These are phyloP conservation scores for Tethya wilhelma DNA, from an alignment of 37 sponge, comb jelly and placozoan genomes.

Conservation along the genomic window DNA sequence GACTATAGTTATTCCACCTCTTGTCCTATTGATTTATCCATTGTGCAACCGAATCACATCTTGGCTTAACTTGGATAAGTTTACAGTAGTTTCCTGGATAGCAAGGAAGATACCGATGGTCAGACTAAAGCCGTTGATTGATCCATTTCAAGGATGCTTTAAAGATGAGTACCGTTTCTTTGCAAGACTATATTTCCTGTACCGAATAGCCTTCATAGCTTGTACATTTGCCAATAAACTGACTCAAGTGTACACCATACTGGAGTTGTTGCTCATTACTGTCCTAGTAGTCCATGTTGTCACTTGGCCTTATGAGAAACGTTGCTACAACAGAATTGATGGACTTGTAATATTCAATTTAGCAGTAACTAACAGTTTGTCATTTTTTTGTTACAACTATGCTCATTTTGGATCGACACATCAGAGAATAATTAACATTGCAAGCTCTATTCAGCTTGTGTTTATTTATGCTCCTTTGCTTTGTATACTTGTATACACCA, in stretches of 20 bases:
- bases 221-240: too few relatives aligned
- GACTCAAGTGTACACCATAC: not conserved
- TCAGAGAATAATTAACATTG: too few relatives aligned
- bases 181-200: slow-evolving; percentile 15
- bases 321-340: slow-evolving; percentile 10
- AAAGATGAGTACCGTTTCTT: slow-evolving; percentile 35
- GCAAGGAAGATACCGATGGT: not conserved
- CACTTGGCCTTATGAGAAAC: slow-evolving; percentile 10
- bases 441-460: too few relatives aligned
- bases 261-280: slow-evolving; percentile 1
- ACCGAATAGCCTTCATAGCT: not conserved
- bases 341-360: slow-evolving; percentile 7
- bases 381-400: too few relatives aligned
- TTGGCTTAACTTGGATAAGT: not conserved
- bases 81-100: not conserved
- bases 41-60: slow-evolving; percentile 15
- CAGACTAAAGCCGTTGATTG: slow-evolving; percentile 20
- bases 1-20: slow-evolving; percentile 18
- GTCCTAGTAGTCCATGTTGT: slow-evolving; percentile 10
- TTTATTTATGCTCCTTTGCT: too few relatives aligned
- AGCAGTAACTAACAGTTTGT: slow-evolving; percentile 17
- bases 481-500: too few relatives aligned
- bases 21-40: slow-evolving; percentile 26
- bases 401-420: too few relatives aligned
- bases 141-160: slow-evolving; percentile 34